Base-by-base conservation (phyloP, 2,888 invertebrate species). In the Dendrolimus pini region DNA sequence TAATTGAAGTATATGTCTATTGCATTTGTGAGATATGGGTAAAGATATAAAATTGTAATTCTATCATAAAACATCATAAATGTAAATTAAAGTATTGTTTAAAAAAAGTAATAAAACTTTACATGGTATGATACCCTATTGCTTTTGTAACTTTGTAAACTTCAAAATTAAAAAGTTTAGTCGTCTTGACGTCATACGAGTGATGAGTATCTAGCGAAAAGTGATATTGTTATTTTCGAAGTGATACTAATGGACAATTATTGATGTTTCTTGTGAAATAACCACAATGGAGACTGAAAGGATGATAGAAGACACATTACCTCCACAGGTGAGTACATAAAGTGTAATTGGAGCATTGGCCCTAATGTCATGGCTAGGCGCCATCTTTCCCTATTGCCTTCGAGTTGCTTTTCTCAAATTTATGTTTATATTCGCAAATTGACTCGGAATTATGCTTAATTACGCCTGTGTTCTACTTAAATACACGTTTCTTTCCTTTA, bases 241-340 rank as follows among this genome's bases (percentile, higher is more conserved):
- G 78, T 78, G 83, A 80, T 80, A 71, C 74, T 71, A 78, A 79
- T 84, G 81, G 75, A 87, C 76, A 75, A 73, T 71, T 77, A 84
- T 90, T 88, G 75, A 89, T 90, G 91, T 85, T 82, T 81, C 83
- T 86, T 79, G 87, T 89, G 89, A 86, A 85, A 94, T 95, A 94
- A 93, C 94, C 92, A 95, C 95, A 94, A 96, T 96, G 96, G 96
- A 96, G 94, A 96, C 96, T 91, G 96, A 96, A 93, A 95, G 95
- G 93, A 94, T 95, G 89, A 94, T 95, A 92, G 96, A 96, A 92
- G 96, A 96, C 64, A 83, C 85, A 64, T 81, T 85, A 77, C 83
- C 86, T 69, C 86, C 87, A 61, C 89, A 90, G 89, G 90, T 90
- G 83, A 61, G 67, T 54, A 61, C 62, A 59, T 60, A 73, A 84